A percentile compares a stretch with the other conserved stretches of the same genome.
These are phyloP conservation scores for Lerema accius DNA, from an alignment of 1,140 invertebrate species.

Conservation along the genomic window DNA sequence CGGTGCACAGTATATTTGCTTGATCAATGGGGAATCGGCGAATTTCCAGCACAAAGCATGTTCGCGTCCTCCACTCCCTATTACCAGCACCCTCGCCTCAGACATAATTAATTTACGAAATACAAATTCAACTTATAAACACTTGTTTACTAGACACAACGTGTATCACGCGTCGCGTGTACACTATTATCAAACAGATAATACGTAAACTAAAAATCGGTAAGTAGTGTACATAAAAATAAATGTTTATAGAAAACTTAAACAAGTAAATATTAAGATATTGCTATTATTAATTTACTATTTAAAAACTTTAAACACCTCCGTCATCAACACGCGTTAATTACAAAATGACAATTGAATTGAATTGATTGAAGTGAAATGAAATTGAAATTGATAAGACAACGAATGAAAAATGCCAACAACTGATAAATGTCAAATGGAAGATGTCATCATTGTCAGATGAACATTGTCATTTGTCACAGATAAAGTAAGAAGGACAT, in stretches of 20 bases:
- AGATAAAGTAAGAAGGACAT: no score
- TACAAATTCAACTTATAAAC: slow-evolving; percentile 30
- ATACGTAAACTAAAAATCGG: background rate
- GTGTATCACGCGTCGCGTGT: background rate
- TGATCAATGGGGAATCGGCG: slow-evolving; percentile 88
- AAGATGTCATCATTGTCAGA: no score
- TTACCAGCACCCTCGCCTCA: slow-evolving; percentile 87
- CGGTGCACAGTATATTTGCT: slow-evolving; percentile 91
- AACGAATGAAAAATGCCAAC: no score
- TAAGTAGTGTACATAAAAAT: no score
- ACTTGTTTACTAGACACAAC: slow-evolving; percentile 36
- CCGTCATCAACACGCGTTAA: slow-evolving; percentile 54
- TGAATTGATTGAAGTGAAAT: no score
- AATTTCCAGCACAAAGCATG: slow-evolving; percentile 97
- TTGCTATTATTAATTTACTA: slow-evolving; percentile 11
- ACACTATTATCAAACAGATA: background rate
- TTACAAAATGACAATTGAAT: slow-evolving; percentile 57
- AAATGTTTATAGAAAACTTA: slow-evolving; percentile 6
- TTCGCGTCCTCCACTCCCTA: slow-evolving; percentile 97
- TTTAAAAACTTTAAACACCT: slow-evolving; percentile 35
- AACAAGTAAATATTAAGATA: slow-evolving; percentile 9
- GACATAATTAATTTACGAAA: slow-evolving; percentile 52
- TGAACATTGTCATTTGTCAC: no score
- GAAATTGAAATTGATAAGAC: no score
- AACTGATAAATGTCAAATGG: no score